Evolutionary conservation across 2,113 vertebrate species (phyloP).

Genomic region (Tupaia tana): DNA sequence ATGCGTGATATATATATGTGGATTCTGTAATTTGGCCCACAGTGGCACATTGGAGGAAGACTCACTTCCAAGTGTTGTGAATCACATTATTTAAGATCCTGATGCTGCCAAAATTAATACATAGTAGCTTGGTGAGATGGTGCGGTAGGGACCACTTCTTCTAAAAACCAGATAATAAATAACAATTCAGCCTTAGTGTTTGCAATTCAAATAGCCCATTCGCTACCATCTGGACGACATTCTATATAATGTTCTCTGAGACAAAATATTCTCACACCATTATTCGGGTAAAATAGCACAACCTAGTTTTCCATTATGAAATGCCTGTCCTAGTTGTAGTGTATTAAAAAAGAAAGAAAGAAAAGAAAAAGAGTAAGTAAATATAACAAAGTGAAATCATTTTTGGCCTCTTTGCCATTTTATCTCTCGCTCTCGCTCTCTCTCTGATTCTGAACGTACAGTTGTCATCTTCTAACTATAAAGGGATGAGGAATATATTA

Average conservation of each 20-base stretch:
- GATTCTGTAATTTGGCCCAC: not conserved
- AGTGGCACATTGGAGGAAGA: not conserved
- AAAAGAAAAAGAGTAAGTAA: not conserved
- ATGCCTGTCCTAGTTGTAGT: not conserved
- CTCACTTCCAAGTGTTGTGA: not conserved
- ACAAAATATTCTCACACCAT: slow-evolving; percentile 43
- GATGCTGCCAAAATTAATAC: not conserved
- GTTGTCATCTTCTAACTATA: not conserved
- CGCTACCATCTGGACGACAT: slow-evolving; percentile 14
- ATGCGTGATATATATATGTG: not conserved
- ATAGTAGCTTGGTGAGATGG: not conserved
- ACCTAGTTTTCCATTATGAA: slow-evolving; percentile 9
- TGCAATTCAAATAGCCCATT: slow-evolving; percentile 51
- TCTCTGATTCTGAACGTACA: not conserved
- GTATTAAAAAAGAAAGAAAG: slow-evolving; percentile 14
- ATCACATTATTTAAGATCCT: not conserved
- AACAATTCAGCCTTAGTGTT: slow-evolving; percentile 33
- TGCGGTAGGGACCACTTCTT: not conserved
- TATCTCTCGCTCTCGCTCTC: not conserved
- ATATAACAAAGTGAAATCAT: not conserved
- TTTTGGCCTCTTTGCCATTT: not conserved
- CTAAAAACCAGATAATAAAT: slow-evolving; percentile 42
- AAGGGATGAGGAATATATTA: not conserved
- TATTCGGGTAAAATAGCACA: slow-evolving; percentile 51
- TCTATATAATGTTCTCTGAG: slow-evolving; percentile 26